Base-by-base conservation (phyloP, 1,140 invertebrate genomes). In the Tribolium madens region DNA sequence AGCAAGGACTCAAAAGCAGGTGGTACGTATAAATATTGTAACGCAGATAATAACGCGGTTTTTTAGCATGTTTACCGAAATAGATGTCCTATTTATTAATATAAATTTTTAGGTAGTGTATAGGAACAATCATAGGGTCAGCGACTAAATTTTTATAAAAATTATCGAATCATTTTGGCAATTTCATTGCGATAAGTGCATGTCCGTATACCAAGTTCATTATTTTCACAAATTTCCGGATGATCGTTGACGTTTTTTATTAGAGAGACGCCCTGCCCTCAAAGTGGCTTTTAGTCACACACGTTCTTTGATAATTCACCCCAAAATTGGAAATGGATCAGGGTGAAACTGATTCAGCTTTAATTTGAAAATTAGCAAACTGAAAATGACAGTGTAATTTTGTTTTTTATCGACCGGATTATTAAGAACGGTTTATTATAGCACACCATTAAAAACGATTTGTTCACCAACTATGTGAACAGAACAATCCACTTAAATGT, bases 341-440 rank as follows among this genome's bases (percentile, higher is more conserved):
- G 53, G 26, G 53, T 60, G 53, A 18, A 60, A 60, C 53, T 31
- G 53, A 60, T 64, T 36, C 57, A 18, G 57, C 12, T 64, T 33
- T 64, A 64, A 64, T 64, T 64, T 64, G 57, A 64, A 64, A 64
- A 64, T 64, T 64, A 64, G 21, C 57, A 33, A 64, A 26, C 57
- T 33, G 57, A 64, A 57, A 64, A 64, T 33, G 53, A 60, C 53
- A 17, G 18, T 18, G 53, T 31, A 60, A 60, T 64, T 64, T 64
- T 9, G 57, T 21, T 64, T 64, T 33, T 64, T 64, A 64, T n/a
- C 26, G 26, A 7, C 6, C 2, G 36, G 36, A 5, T 3, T 26
- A 26, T 26, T 26, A 26, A 26, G 21, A 26, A 53, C 50, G 50
- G 52, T 57, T 64, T 64, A 64, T 33, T 57, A 14, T 57, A 17